Evolutionary conservation across 2,113 vertebrate genomes (phyloP), one percentile per base, ranked within the genome.

Genomic region (Lepus americanus): DNA sequence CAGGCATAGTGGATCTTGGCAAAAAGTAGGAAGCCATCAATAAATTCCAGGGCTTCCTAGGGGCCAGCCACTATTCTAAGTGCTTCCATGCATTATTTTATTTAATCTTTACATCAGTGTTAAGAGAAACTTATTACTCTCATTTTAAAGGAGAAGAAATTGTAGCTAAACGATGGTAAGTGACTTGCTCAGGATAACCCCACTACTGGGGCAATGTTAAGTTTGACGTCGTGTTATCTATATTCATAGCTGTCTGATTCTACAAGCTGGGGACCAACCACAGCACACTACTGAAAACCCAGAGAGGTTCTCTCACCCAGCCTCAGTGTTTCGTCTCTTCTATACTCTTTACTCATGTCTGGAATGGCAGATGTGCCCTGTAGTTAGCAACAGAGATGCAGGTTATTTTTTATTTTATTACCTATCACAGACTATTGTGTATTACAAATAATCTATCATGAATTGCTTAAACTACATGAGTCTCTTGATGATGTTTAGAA

Each of bases 401-500:
- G 22, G 1, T 59, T 81, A 16, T 33, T 72, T 72, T 27, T 9
- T 69, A 74, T 53, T 79, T 84, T 49, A 20, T 79, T 25, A 86
- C 33, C 10, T 61, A 7, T 9, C 33, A 82, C 11, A 89, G 39
- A 33, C 61, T 63, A 33, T 33, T 55, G 2, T 67, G 1, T 77
- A 51, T n/a, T n/a, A 36, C 16, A 23, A n/a, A 44, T 74, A 25
- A 29, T 25, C 39, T 84, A 25, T 61, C 63, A 44, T 39, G 61
- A 85, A 70, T 25, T 93, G 25, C 27, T 67, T 91, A 73, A 66
- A 78, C 27, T 23, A 66, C 20, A 90, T 4, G 29, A 33, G 67
- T 87, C 51, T 91, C 29, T 82, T 23, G 36, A 87, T 70, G 36
- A 79, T n/a, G 29, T 78, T 94, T 31, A 67, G 31, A 92, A 85